Percentiles rank a stretch among this genome's conserved stretches.
phyloP scores from a whole-genome alignment of 2,797 vertebrate species.

The Lithobates sylvaticus region DNA sequence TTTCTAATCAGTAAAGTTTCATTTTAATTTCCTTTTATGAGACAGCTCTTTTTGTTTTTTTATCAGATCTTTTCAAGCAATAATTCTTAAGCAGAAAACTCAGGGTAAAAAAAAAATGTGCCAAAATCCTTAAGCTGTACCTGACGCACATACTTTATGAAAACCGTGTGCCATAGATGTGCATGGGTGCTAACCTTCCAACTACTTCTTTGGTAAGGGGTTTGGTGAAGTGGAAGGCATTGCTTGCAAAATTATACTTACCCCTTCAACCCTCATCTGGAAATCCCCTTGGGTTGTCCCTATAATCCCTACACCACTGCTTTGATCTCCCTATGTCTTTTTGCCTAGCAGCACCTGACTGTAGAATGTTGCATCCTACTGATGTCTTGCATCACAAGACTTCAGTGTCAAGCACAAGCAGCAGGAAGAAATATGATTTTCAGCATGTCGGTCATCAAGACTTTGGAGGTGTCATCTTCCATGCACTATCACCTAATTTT shows the following conservation, averaged over 20 bases:
- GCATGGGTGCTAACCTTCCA: background rate
- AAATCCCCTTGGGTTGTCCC: too few relatives aligned
- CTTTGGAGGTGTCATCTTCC: too few relatives aligned
- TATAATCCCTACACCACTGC: too few relatives aligned
- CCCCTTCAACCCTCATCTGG: background rate
- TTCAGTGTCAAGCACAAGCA: too few relatives aligned
- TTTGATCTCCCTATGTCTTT: too few relatives aligned
- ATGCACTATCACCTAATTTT: too few relatives aligned
- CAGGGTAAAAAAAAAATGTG: conserved; percentile 14
- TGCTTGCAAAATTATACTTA: background rate
- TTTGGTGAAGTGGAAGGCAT: background rate
- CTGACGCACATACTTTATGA: background rate
- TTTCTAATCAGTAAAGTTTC: background rate
- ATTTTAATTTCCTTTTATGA: background rate
- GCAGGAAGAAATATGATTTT: too few relatives aligned
- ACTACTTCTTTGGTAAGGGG: too few relatives aligned
- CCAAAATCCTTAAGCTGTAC: conserved; percentile 3
- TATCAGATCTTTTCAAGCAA: conserved; percentile 1
- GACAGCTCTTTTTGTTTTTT: background rate
- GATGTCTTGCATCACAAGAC: too few relatives aligned
- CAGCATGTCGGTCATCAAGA: too few relatives aligned
- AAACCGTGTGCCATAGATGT: background rate
- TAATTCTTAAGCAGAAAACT: background rate
- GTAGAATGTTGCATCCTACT: too few relatives aligned
- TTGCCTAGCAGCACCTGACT: too few relatives aligned